Base-by-base conservation (phyloP, 2,888 invertebrate species). In the Napeogenes inachia region DNA sequence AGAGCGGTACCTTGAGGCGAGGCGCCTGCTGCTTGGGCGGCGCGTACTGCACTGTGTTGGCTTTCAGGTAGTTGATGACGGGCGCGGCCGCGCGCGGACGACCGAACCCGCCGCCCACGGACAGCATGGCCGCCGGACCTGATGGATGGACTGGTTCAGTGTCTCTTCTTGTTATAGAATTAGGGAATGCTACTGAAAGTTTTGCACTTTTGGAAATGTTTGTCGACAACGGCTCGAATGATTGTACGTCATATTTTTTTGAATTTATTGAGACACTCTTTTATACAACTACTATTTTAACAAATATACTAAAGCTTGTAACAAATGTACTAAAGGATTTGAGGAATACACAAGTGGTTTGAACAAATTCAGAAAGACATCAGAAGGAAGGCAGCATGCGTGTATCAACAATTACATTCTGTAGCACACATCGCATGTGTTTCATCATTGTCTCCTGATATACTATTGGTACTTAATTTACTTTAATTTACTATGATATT, bases 41-140 rank as follows among this genome's bases (percentile, higher is more conserved):
- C 45, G 82, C 88, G 71, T 88, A 89, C 73, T 87, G 90, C 66
- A 85, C 84, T 2, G 80, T 72, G 64, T 79, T 78, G 12, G 81
- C 77, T 79, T 89, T 91, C 75, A 85, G 74, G 65, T 91, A 91
- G 80, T 88, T 88, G 77, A 91, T 86, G 73, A 89, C 88, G 45
- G 91, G 88, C 70, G 91, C 88, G 67, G 87, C 80, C 66, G 84
- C 77, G 72, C 87, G 79, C 47, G 85, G 76, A 54, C 80, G 90
- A 74, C 77, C 76, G 82, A 86, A 81, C 75, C 86, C 83, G 73
- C 84, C 78, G 81, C 89, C 86, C 78, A 92, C 85, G 64, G 85
- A 89, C 71, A 92, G 76, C 81, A 92, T 90, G 54, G 89, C 80
- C 61, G 89, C 81, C 62, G 87, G 81, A 64, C 82, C 87, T 78